Evolutionary conservation across 2,797 vertebrate species (phyloP).

Genomic region (Percopsis omiscomaycus): DNA sequence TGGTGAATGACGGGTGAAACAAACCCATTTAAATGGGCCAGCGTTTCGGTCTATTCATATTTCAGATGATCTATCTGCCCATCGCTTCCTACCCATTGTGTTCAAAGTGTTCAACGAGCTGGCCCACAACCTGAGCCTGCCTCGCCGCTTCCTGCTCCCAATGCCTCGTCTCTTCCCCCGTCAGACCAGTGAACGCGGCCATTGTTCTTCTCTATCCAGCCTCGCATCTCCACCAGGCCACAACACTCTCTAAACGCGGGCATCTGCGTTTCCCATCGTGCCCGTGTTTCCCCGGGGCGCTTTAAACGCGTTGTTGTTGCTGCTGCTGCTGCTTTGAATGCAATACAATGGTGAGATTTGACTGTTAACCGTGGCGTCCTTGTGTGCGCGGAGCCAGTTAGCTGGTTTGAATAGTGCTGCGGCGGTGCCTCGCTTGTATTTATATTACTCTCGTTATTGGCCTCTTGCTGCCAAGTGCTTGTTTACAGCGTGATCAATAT

Average conservation of each 20-base stretch:
- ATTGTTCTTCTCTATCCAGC: conserved; percentile 16
- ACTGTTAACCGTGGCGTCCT: conserved; percentile 10
- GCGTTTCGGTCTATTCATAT: not conserved
- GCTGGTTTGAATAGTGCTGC: too few species aligned
- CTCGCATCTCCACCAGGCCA: not conserved
- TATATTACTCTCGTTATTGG: not conserved
- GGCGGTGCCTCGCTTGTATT: too few species aligned
- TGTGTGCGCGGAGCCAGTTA: too few species aligned
- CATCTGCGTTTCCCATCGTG: too few species aligned
- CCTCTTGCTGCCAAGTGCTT: conserved; percentile 8
- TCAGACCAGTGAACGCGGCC: conserved; percentile 18
- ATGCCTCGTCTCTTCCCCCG: conserved; percentile 41
- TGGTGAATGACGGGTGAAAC: too few species aligned
- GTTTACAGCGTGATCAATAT: conserved; percentile 12
- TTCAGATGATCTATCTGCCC: too few species aligned
- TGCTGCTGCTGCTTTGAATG: conserved; percentile 23
- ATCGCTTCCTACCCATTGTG: too few species aligned
- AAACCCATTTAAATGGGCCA: not conserved
- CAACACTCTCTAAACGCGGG: not conserved
- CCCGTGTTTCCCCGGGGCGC: not conserved
- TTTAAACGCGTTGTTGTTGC: not conserved
- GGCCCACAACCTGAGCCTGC: conserved; percentile 17
- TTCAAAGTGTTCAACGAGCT: conserved; percentile 4
- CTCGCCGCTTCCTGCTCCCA: conserved; percentile 50
- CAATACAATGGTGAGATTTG: conserved; percentile 29